Percentiles rank a stretch among this genome's conserved stretches.
Evolutionary conservation across 2,113 vertebrate genomes (phyloP).

Genomic region (Piprites chloris): DNA sequence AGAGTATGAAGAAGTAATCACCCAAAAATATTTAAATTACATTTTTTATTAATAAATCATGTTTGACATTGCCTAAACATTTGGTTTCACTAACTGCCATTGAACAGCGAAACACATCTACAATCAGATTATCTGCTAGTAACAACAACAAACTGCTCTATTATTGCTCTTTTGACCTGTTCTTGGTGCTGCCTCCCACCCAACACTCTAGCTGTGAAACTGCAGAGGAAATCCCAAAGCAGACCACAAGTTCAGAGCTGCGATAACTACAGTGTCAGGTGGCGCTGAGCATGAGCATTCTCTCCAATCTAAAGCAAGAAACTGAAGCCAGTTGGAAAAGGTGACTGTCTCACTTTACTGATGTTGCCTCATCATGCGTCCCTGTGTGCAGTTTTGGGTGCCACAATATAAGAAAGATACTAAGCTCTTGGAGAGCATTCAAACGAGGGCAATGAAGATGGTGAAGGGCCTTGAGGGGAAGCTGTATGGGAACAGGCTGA

Average conservation of each 20-base stretch:
- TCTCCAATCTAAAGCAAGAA: neutral
- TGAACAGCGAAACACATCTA: neutral
- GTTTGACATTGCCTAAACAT: neutral
- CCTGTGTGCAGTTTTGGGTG: neutral
- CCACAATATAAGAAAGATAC: neutral
- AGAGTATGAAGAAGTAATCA: neutral
- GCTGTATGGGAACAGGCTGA: neutral
- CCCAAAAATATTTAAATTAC: neutral
- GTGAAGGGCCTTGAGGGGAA: neutral
- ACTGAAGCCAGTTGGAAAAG: neutral
- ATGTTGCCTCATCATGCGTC: neutral
- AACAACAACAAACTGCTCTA: neutral
- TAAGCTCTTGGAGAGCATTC: neutral
- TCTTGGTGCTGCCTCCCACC: neutral
- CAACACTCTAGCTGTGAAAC: neutral
- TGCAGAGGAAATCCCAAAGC: neutral
- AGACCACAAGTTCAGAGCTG: neutral
- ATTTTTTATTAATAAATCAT: neutral
- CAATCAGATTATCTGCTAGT: neutral
- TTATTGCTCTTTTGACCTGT: neutral
- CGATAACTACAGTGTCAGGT: fast-evolving
- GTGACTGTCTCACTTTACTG: neutral
- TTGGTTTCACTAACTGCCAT: neutral
- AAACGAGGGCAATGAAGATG: neutral
- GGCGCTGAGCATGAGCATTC: neutral